Percentiles rank a stretch among this genome's conserved stretches.
phyloP scores from a whole-genome alignment of 1,140 invertebrate genomes.

The Panagrolaimus sp. region DNA sequence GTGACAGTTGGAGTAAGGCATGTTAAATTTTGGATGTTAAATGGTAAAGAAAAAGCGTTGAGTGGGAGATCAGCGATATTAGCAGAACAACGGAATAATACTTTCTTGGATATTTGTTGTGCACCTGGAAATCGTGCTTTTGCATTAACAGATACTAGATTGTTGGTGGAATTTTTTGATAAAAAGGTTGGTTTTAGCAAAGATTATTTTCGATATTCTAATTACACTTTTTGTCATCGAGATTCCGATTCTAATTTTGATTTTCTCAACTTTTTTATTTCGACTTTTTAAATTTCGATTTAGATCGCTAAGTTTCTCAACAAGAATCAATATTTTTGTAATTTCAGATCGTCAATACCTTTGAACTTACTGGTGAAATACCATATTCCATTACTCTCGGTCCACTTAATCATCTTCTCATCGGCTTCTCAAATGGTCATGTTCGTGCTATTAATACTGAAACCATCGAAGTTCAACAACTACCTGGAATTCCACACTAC shows the following conservation, averaged over 20 bases:
- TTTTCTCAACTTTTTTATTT: too few relatives aligned
- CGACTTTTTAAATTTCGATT: too few relatives aligned
- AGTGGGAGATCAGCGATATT: conserved; percentile 47
- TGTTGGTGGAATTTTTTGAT: conserved; percentile 47
- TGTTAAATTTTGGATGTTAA: conserved; percentile 46
- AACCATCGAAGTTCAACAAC: conserved; percentile 16
- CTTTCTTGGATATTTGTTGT: conserved; percentile 49
- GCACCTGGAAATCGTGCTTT: conserved; percentile 43
- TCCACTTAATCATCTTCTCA: conserved; percentile 25
- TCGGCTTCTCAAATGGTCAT: conserved; percentile 46
- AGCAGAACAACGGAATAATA: conserved; percentile 49
- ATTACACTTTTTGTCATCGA: conserved; percentile 20
- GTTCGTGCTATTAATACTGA: conserved; percentile 38
- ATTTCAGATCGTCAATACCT: conserved; percentile 38
- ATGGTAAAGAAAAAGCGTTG: conserved; percentile 18
- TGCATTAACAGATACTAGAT: conserved; percentile 44
- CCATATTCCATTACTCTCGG: conserved; percentile 36
- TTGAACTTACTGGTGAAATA: conserved; percentile 37
- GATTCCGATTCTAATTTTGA: too few relatives aligned
- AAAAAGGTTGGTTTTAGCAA: too few relatives aligned
- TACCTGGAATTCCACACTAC: conserved; percentile 33
- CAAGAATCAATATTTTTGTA: too few relatives aligned
- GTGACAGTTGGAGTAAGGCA: conserved; percentile 45
- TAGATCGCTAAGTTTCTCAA: too few relatives aligned
- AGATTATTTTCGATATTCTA: too few relatives aligned